Percentiles rank a stretch among this genome's conserved stretches.
Evolutionary conservation across 1,140 invertebrate species (phyloP).

Genomic region (Lepidotrigona ventralis): DNA sequence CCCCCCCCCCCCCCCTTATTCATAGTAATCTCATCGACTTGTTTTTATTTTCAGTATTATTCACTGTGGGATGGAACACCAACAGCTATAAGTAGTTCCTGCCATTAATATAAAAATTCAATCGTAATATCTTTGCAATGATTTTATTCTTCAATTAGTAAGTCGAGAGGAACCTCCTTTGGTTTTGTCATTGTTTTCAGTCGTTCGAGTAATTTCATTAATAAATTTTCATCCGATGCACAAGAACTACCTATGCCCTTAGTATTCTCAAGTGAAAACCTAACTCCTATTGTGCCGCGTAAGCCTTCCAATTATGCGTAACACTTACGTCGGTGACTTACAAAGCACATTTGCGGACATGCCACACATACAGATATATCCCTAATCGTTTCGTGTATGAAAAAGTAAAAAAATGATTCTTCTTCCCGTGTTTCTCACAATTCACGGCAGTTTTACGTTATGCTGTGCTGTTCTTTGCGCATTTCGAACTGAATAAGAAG

Average conservation of each 20-base stretch:
- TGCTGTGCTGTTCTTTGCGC: slow-evolving; percentile 35
- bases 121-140: neutral
- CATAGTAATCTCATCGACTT: slow-evolving; percentile 39
- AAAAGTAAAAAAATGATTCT: slow-evolving; percentile 55
- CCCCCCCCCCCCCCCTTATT: slow-evolving; percentile 34
- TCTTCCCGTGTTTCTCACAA: slow-evolving; percentile 40
- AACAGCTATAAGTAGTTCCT: slow-evolving; percentile 1
- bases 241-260: neutral
- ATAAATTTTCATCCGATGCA: neutral
- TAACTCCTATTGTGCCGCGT: slow-evolving; percentile 34
- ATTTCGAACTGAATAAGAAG: slow-evolving; percentile 55
- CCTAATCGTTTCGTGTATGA: slow-evolving; percentile 30
- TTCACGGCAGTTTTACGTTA: slow-evolving; percentile 38
- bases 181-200: neutral
- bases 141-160: neutral
- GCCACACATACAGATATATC: slow-evolving; percentile 30
- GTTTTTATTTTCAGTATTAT: slow-evolving; percentile 26
- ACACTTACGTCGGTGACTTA: slow-evolving; percentile 30
- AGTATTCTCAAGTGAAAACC: slow-evolving; percentile 6
- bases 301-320: slow-evolving; percentile 36
- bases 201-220: neutral
- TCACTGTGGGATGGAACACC: neutral
- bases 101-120: neutral
- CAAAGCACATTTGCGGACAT: slow-evolving; percentile 40
- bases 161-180: neutral